Conservation (phyloP, 2,113 vertebrate species). For the Percina caprodes region DNA sequence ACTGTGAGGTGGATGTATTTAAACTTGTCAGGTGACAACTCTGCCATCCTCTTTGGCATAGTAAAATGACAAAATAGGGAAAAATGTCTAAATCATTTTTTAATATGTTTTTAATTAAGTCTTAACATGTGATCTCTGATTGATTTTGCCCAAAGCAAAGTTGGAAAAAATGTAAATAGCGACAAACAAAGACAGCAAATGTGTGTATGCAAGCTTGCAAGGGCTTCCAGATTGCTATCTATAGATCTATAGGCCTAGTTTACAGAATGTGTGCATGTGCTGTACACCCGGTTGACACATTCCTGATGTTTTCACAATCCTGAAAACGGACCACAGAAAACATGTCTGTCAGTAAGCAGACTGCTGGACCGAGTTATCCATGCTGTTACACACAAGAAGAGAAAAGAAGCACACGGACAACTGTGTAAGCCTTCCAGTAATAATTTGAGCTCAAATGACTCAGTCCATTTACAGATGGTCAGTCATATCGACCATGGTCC, state of each 20-base stretch:
- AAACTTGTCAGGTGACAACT: conserved; percentile 52
- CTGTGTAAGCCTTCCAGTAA: conserved; percentile 70
- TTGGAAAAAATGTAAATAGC: not conserved
- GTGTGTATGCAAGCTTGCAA: not conserved
- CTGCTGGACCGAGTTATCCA: conserved; percentile 40
- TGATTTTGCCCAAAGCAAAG: not conserved
- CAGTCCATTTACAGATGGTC: conserved; percentile 65
- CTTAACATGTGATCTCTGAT: not conserved
- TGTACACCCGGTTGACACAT: conserved; percentile 24
- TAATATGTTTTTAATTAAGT: not conserved
- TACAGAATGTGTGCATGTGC: conserved; percentile 4
- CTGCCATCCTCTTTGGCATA: not conserved
- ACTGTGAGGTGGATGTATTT: conserved; percentile 51
- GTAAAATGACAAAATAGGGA: not conserved
- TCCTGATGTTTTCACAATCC: conserved; percentile 46
- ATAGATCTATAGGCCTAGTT: not conserved
- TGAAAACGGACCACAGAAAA: conserved; percentile 47
- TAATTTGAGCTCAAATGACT: conserved; percentile 59
- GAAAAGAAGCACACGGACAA: conserved; percentile 23
- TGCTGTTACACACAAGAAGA: conserved; percentile 5
- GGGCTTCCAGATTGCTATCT: conserved; percentile 9
- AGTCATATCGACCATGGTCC: conserved; percentile 46
- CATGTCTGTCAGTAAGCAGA: conserved; percentile 47
- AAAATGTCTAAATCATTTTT: not conserved
- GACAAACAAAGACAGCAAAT: not conserved